Base-by-base conservation (phyloP, 2,797 vertebrate genomes). In the Ataeniobius toweri region DNA sequence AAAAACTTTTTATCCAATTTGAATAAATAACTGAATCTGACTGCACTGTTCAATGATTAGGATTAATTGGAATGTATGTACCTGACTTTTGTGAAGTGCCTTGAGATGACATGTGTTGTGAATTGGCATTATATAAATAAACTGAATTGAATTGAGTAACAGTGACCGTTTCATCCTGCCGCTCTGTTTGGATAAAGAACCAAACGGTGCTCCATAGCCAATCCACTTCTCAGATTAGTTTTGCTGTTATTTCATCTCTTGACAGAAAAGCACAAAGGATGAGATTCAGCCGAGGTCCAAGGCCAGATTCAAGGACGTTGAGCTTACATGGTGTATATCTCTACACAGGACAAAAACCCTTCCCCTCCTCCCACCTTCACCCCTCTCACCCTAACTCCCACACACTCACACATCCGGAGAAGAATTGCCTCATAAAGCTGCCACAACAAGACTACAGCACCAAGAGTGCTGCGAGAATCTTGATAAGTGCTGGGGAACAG, bases 351-450 rank as follows among this genome's bases (percentile, higher is more conserved):
- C 83, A 80, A 59, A 82, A 51, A 61, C n/a, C 0, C n/a, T 65
- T 74, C n/a, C 70, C 73, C 73, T 58, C 83, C 72, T 22, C 46
- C 70, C 68, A 50, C 61, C 75, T 44, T 53, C 70, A 76, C 83
- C 56, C 26, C 20, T 31, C 41, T 24, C 55, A 61, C 76, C 61
- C 55, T 68, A 73, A 44, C 82, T 75, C 86, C 58, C 77, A 71
- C 81, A 56, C 76, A 77, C 73, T 67, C 76, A 55, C 73, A 75
- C 73, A 79, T 77, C 77, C 78, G 14, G 74, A 87, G 84, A 88
- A 81, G 90, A 85, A 90, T 71, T 48, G 85, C 86, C 85, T 89
- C 85, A 85, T 92, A 88, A 92, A 92, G 74, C 89, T 88, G 88
- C 89, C 88, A 87, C 73, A 81, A 78, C 75, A 83, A 71, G 80